These are phyloP conservation scores for Schrankia costaestrigalis DNA, from an alignment of 2,888 invertebrate genomes.

Conservation along the genomic window DNA sequence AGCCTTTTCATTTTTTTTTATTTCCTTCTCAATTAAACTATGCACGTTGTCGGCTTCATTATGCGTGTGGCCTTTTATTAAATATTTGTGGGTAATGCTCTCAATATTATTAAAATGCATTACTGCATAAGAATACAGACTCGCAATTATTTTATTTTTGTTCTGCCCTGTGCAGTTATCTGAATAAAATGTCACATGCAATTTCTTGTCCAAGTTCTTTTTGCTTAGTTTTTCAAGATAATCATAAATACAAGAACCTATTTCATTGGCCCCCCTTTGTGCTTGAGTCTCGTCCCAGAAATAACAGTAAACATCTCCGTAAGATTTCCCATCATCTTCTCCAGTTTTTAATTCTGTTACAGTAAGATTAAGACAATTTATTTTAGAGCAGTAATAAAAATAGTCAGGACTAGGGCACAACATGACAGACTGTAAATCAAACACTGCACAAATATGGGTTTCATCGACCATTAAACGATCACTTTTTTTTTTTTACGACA, in stretches of 20 bases:
- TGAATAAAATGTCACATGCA: slow-evolving; percentile 3
- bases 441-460: slow-evolving; percentile 17
- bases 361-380: slow-evolving; percentile 6
- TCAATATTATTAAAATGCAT: slow-evolving; percentile 2
- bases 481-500: slow-evolving; percentile 18
- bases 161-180: slow-evolving; percentile 3
- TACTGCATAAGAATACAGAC: slow-evolving; percentile 1
- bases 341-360: slow-evolving; percentile 3
- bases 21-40: slow-evolving; percentile 35
- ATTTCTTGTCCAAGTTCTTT: slow-evolving; percentile 1
- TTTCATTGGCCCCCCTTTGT: slow-evolving; percentile 2
- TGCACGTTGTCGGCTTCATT: slow-evolving; percentile 20
- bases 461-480: slow-evolving; percentile 20
- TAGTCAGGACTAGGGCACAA: slow-evolving; percentile 11
- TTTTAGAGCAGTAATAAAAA: slow-evolving; percentile 14
- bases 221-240: slow-evolving; percentile 1
- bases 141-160: slow-evolving; percentile 1
- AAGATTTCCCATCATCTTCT: slow-evolving; percentile 6
- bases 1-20: slow-evolving; percentile 29
- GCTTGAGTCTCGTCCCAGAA: slow-evolving; percentile 2
- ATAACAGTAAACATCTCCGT: slow-evolving; percentile 3
- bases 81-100: slow-evolving; percentile 2
- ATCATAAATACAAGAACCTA: neutral
- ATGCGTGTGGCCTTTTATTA: slow-evolving; percentile 3
- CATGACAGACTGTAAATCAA: slow-evolving; percentile 28